Conservation (phyloP, 2,113 vertebrate species). For the Capreolus pygargus region DNA sequence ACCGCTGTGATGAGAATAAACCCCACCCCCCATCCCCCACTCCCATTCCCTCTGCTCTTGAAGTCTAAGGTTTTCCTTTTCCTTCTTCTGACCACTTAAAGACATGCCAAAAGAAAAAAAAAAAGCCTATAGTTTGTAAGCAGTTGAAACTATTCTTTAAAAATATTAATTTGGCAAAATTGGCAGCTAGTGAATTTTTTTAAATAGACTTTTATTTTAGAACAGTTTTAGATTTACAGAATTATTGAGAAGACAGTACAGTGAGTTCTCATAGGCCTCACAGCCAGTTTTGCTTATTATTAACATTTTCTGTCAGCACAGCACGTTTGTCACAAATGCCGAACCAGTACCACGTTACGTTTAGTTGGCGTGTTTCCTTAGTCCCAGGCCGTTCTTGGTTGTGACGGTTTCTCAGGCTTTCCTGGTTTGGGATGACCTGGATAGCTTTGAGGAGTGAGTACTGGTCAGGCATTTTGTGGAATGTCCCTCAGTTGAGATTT, state of each 20-base stretch:
- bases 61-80: not conserved
- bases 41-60: not conserved
- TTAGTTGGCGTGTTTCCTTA: not conserved
- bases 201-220: constrained; percentile 1
- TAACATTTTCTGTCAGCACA: not conserved
- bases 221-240: not conserved
- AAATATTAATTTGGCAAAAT: not conserved
- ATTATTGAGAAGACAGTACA: not conserved
- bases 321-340: not conserved
- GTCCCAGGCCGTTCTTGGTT: not conserved
- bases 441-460: not conserved
- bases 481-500: not conserved
- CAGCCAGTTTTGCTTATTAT: not conserved
- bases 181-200: not conserved
- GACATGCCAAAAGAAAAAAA: not conserved
- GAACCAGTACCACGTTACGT: not conserved
- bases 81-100: not conserved
- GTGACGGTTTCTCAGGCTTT: not conserved
- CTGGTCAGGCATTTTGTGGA: not conserved
- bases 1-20: not conserved
- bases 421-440: not conserved
- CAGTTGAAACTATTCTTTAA: not conserved
- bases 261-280: not conserved
- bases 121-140: not conserved
- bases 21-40: fast-evolving